Evolutionary conservation across 2,888 invertebrate genomes (phyloP).

Genomic region (Pammene fasciana): DNA sequence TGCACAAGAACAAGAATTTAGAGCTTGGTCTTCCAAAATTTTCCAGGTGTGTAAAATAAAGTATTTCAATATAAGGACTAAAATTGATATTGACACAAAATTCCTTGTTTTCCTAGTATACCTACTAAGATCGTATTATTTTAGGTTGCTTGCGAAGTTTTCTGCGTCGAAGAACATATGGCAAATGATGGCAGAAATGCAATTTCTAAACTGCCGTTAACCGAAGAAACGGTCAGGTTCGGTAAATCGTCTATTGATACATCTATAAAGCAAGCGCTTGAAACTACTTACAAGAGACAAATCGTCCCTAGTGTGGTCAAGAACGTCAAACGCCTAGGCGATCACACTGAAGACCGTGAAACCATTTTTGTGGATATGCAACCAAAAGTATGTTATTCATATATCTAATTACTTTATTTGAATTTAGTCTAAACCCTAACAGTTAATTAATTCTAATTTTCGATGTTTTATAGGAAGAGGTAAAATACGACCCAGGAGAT

Average conservation of each 20-base stretch:
- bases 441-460: slow-evolving; percentile 1
- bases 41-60: slow-evolving; percentile 86
- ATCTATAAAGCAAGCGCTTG: slow-evolving; percentile 62
- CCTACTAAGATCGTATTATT: slow-evolving; percentile 24
- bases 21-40: slow-evolving; percentile 93
- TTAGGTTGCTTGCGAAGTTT: slow-evolving; percentile 94
- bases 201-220: slow-evolving; percentile 87
- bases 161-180: slow-evolving; percentile 95
- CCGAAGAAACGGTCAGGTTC: slow-evolving; percentile 89
- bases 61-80: not conserved
- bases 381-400: slow-evolving; percentile 62
- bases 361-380: slow-evolving; percentile 85
- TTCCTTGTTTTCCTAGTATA: too few relatives aligned
- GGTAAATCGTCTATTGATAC: slow-evolving; percentile 73
- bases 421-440: not conserved
- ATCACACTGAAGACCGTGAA: slow-evolving; percentile 78
- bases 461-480: slow-evolving; percentile 65
- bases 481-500: slow-evolving; percentile 94
- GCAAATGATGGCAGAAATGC: slow-evolving; percentile 91
- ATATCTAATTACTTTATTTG: not conserved
- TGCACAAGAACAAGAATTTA: slow-evolving; percentile 96
- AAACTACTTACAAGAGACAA: slow-evolving; percentile 66
- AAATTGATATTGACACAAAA: too few relatives aligned
- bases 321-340: slow-evolving; percentile 83
- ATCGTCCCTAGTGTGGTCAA: slow-evolving; percentile 81